These are phyloP conservation scores for Epirrhoe alternata DNA, from an alignment of 2,888 invertebrate species.

Conservation along the genomic window DNA sequence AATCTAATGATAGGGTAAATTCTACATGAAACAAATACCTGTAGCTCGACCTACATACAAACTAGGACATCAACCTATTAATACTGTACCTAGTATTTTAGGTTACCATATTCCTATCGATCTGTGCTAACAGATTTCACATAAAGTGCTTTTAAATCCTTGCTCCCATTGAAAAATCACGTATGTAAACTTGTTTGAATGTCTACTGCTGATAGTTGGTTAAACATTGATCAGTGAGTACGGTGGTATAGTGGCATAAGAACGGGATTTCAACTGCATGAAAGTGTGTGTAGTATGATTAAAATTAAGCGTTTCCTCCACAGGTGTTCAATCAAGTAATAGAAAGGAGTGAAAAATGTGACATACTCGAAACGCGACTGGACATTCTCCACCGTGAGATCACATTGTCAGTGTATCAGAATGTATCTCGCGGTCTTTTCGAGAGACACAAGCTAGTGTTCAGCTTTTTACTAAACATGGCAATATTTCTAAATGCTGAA, in stretches of 20 bases:
- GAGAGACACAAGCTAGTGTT: conserved; percentile 96
- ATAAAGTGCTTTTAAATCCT: conserved; percentile 3
- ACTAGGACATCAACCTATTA: no score
- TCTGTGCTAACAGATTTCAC: not conserved
- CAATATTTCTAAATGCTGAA: conserved; percentile 88
- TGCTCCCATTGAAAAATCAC: not conserved
- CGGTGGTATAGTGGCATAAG: no score
- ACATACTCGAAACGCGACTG: conserved; percentile 88
- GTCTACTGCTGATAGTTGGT: no score
- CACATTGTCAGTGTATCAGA: conserved; percentile 92
- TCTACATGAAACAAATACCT: no score
- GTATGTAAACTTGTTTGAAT: no score
- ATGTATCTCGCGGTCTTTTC: conserved; percentile 95
- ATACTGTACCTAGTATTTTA: no score
- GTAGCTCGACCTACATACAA: no score
- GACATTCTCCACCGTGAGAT: conserved; percentile 90
- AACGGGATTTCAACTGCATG: no score
- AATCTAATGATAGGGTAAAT: no score
- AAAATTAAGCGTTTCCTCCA: conserved; percentile 6
- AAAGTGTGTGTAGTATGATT: no score
- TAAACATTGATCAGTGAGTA: no score
- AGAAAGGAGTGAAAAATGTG: conserved; percentile 88
- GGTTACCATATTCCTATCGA: not conserved
- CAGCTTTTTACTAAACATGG: conserved; percentile 92
- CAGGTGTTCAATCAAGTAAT: conserved; percentile 93